phyloP scores from a whole-genome alignment of 2,888 invertebrate species.

The Cryptophagus acutangulus region DNA sequence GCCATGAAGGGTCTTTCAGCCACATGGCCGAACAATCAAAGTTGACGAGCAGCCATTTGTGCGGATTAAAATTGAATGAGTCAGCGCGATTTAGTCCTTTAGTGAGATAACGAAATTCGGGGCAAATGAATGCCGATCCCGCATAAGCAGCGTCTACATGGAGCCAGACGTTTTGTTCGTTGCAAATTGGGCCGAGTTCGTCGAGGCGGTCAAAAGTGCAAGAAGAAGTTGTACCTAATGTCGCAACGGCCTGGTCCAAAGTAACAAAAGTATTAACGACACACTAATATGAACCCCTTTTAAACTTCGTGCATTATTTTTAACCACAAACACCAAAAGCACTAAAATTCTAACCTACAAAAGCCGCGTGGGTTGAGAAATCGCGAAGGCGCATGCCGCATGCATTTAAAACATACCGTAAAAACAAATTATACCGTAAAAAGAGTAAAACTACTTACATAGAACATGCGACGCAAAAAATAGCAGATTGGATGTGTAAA shows the following conservation, averaged over 20 bases:
- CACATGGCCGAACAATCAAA: slow-evolving; percentile 99
- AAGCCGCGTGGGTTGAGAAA: too few relatives aligned
- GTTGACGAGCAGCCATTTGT: slow-evolving; percentile 99
- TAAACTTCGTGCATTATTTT: too few relatives aligned
- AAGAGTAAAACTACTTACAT: too few relatives aligned
- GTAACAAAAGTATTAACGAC: too few relatives aligned
- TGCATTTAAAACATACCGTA: too few relatives aligned
- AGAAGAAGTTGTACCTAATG: slow-evolving; percentile 93
- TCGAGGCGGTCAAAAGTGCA: slow-evolving; percentile 89
- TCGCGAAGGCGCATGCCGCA: too few relatives aligned
- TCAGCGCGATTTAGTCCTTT: slow-evolving; percentile 84
- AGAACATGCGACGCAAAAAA: too few relatives aligned
- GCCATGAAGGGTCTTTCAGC: slow-evolving; percentile 82
- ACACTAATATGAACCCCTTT: too few relatives aligned
- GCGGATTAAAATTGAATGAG: slow-evolving; percentile 98
- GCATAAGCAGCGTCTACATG: slow-evolving; percentile 98
- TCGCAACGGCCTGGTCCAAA: slow-evolving; percentile 66
- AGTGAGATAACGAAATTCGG: slow-evolving; percentile 89
- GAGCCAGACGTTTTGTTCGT: slow-evolving; percentile 71
- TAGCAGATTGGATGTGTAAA: too few relatives aligned
- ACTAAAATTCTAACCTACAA: too few relatives aligned
- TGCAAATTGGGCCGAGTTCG: slow-evolving; percentile 88
- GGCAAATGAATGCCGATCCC: slow-evolving; percentile 93
- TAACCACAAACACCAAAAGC: too few relatives aligned
- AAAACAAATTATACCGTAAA: too few relatives aligned